Base-by-base conservation (phyloP, 2,888 invertebrate species). In the Lypha dubia region DNA sequence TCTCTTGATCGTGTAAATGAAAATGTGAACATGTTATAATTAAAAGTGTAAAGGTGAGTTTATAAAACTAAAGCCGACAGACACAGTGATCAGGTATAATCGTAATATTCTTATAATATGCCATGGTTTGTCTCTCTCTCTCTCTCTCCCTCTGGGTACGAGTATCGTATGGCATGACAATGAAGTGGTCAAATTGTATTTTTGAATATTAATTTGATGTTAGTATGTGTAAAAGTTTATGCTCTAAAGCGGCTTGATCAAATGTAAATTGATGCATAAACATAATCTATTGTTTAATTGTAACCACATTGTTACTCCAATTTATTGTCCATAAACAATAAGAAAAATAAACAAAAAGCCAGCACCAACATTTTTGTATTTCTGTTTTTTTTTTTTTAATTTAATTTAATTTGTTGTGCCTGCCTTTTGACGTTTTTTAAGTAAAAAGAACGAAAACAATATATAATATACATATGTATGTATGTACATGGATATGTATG, bases 211-310 rank as follows among this genome's bases (percentile, higher is more conserved):
- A n/a, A n/a, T 76, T 46, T 22, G 35, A 32, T 28, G 17, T 62
- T 22, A 7, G 32, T 38, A 24, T 74, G 17, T 49, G n/a, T 63
- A 11, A 58, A 44, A 56, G 32, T 63, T 44, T 62, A 38, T 15
- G 44, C 53, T 41, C 6, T 32, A 4, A 24, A 65, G 89, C 88
- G 88, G 85, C 68, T 76, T 46, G 80, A 83, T 83, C 80, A 80
- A 80, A 83, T 75, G 53, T 70, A 88, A 74, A 88, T 87, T 88
- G 89, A 88, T 88, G 90, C 89, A 76, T 90, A 90, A 90, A 90
- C 89, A 90, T 89, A 89, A 88, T 89, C 89, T 89, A 89, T 90
- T 90, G 89, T 90, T 89, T 88, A 88, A 89, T 89, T 73, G 79
- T 67, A 67, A 73, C 73, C 65, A 51, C 49, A 73, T 73, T 73